Evolutionary conservation across 2,888 invertebrate genomes (phyloP), one percentile per base, ranked within the genome.

Genomic region (Ophion slaviceki): DNA sequence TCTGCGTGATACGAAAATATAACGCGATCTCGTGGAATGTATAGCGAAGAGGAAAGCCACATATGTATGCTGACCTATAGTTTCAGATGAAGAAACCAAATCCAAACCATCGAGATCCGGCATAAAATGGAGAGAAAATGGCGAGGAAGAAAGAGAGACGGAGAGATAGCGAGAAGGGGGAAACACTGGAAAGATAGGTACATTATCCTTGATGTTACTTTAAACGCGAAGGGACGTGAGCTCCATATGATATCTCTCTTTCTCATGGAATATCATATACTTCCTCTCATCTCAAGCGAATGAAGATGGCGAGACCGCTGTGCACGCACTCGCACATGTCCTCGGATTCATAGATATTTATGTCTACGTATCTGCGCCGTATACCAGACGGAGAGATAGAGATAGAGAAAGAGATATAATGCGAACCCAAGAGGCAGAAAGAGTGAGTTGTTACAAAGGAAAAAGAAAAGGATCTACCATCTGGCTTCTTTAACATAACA

Each of bases 201-300:
- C 90, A 90, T 92, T 91, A 89, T 87, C 87, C 86, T 89, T 87
- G 88, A 89, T 88, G 89, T 88, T 86, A 89, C 87, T 90, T 89
- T 90, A 90, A 90, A 88, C 88, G 89, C 86, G 82, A 75, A 74
- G 85, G 68, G 68, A 87, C 86, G 88, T 85, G 87, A 84, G 82
- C 76, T 68, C 80, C 84, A 85, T 87, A 83, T 80, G 87, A 88
- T 86, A 85, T 87, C 81, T 79, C 78, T 82, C 72, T 81, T 80
- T 62, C 68, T 82, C 79, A 28, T 72, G 61, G 78, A 80, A 83
- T 83, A 82, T 82, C 71, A 78, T 78, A 80, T 83, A 80, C 80
- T 59, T 67, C 66, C 79, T 78, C 82, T 76, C 79, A 47, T 47
- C 78, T 47, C 6, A 32, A 71, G 47, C 79, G 84, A 66, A 70